Evolutionary conservation across 1,140 invertebrate species (phyloP).

Genomic region (Trichonephila clavata): DNA sequence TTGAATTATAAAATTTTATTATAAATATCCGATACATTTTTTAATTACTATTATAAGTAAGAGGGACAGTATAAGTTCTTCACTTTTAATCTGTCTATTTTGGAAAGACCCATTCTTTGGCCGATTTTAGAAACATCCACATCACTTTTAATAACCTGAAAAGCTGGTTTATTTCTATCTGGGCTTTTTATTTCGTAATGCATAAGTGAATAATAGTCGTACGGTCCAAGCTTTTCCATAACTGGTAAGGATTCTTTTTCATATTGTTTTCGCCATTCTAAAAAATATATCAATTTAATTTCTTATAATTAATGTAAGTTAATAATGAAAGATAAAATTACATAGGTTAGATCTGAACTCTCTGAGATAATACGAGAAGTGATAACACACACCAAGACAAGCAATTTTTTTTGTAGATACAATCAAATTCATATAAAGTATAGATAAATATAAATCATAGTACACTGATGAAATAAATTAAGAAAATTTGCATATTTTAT

Average conservation of each 20-base stretch:
- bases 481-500: too few species aligned
- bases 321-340: too few species aligned
- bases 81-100: conserved; percentile 37
- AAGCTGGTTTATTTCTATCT: conserved; percentile 51
- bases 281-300: background rate
- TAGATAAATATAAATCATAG: too few species aligned
- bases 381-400: too few species aligned
- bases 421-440: too few species aligned
- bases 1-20: too few species aligned
- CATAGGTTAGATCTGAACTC: too few species aligned
- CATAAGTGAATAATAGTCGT: conserved; percentile 68
- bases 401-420: too few species aligned
- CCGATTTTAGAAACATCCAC: conserved; percentile 15
- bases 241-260: background rate
- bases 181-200: conserved; percentile 52
- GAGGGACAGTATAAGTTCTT: conserved; percentile 19
- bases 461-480: too few species aligned
- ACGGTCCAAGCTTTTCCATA: conserved; percentile 14
- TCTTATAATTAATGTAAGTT: too few species aligned
- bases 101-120: background rate
- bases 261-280: conserved; percentile 56
- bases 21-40: too few species aligned
- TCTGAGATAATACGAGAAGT: too few species aligned
- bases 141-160: background rate
- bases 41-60: background rate